These are phyloP conservation scores for Allobates femoralis DNA, from an alignment of 2,797 vertebrate species.

Conservation along the genomic window DNA sequence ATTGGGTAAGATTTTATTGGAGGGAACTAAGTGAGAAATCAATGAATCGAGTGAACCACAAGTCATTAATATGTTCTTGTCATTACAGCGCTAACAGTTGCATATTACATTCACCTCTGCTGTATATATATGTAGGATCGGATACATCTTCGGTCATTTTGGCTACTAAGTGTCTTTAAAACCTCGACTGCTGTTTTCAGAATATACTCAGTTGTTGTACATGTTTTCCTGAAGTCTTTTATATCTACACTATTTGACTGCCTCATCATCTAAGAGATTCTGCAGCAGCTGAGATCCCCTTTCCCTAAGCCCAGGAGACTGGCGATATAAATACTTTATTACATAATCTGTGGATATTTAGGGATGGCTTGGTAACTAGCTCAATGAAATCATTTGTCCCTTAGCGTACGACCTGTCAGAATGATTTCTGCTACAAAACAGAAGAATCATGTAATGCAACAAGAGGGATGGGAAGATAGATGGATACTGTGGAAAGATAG, in stretches of 20 bases:
- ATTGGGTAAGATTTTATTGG: background rate
- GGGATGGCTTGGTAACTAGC: conserved; percentile 14
- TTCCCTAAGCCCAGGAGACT: background rate
- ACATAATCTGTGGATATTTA: background rate
- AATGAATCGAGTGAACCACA: background rate
- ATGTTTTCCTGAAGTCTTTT: background rate
- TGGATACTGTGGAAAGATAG: background rate
- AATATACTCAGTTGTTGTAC: background rate
- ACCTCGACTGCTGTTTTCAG: background rate
- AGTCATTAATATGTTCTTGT: background rate
- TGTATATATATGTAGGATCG: background rate
- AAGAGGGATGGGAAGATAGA: background rate
- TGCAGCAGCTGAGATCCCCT: background rate
- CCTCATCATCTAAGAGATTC: background rate
- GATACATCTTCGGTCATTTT: background rate
- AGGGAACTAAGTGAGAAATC: background rate
- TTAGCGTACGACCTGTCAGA: background rate
- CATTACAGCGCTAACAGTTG: background rate
- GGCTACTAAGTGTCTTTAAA: background rate
- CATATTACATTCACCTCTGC: background rate
- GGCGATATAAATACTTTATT: conserved; percentile 12
- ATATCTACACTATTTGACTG: background rate
- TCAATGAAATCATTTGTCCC: conserved; percentile 5
- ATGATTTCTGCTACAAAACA: background rate
- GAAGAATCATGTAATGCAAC: background rate